Conservation (phyloP, 2,797 vertebrate species). For the Enteromius unitaeniatus region DNA sequence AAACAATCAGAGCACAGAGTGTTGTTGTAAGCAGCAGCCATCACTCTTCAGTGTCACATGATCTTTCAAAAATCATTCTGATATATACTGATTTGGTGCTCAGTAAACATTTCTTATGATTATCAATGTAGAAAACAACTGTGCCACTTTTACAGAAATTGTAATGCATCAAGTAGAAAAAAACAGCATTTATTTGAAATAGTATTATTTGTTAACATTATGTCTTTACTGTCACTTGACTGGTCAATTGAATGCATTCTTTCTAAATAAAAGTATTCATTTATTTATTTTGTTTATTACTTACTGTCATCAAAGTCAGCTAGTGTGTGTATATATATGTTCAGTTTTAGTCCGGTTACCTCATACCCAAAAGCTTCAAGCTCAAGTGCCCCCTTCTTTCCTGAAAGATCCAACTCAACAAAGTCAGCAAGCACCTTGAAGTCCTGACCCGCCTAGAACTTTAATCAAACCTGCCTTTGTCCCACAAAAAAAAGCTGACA, state of each 20-base stretch:
- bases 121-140: neutral
- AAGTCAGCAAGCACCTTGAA: constrained; percentile 29
- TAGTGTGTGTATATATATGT: neutral
- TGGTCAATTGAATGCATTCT: neutral
- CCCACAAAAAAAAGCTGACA: constrained; percentile 22
- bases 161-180: neutral
- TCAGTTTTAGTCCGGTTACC: neutral
- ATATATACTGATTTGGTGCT: neutral
- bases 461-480: constrained; percentile 43
- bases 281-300: neutral
- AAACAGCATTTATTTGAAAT: neutral
- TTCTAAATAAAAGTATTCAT: neutral
- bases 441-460: constrained; percentile 13
- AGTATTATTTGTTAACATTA: neutral
- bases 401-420: constrained; percentile 4
- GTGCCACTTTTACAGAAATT: neutral
- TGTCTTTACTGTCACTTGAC: neutral
- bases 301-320: neutral
- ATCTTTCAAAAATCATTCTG: neutral
- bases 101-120: neutral
- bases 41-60: neutral
- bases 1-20: neutral
- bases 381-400: constrained; percentile 1
- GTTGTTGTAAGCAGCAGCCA: neutral
- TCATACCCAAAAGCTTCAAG: constrained; percentile 10